Evolutionary conservation across 2,888 invertebrate genomes (phyloP).

Genomic region (Lacanobia wlatinum): DNA sequence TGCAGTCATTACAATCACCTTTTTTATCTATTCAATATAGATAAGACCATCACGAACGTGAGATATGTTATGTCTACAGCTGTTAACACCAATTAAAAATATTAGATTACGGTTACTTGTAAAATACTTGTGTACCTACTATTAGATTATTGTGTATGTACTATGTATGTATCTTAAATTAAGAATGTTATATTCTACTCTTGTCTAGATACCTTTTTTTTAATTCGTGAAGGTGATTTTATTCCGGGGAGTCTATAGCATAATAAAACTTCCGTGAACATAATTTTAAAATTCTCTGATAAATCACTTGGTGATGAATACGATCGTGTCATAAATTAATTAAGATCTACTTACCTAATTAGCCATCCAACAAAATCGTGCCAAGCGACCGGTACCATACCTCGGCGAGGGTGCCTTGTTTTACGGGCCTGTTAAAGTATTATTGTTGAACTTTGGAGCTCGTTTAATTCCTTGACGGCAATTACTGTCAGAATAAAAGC

Average conservation of each 20-base stretch:
- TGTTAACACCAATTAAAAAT: not conserved
- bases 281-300: too few relatives aligned
- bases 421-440: slow-evolving; percentile 80
- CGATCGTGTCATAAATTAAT: slow-evolving; percentile 72
- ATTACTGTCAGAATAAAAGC: slow-evolving; percentile 69
- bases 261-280: slow-evolving; percentile 31
- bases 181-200: too few relatives aligned
- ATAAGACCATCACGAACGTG: not conserved
- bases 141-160: not conserved
- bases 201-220: not conserved
- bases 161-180: not conserved
- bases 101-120: not conserved
- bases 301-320: slow-evolving; percentile 66
- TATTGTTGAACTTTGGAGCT: slow-evolving; percentile 79
- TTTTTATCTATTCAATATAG: slow-evolving; percentile 17
- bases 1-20: not conserved
- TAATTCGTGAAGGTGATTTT: not conserved
- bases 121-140: not conserved
- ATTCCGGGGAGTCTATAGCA: not conserved
- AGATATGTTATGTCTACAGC: slow-evolving; percentile 5
- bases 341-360: slow-evolving; percentile 74
- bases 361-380: slow-evolving; percentile 74
- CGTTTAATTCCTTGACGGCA: slow-evolving; percentile 70
- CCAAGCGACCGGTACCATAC: slow-evolving; percentile 69
- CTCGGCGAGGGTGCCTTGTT: slow-evolving; percentile 69